Conservation (phyloP, 2,113 vertebrate genomes). For the Oncorhynchus masou region DNA sequence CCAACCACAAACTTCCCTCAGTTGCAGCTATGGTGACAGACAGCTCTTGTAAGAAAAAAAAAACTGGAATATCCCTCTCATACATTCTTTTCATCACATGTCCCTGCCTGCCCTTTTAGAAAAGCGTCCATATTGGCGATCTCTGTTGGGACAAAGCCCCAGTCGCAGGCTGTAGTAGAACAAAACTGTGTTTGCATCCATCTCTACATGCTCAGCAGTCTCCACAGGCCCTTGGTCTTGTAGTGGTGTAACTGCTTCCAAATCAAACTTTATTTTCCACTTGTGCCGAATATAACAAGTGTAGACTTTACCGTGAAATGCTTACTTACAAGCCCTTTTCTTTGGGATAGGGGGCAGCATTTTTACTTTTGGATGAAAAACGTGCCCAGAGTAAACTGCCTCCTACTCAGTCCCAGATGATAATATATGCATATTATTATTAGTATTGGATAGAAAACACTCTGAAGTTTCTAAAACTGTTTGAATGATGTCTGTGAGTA, state of each 20-base stretch:
- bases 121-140: conserved; percentile 43
- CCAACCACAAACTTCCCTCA: conserved; percentile 48
- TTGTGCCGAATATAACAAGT: too few species aligned
- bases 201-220: conserved; percentile 13
- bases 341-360: too few species aligned
- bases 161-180: conserved; percentile 21
- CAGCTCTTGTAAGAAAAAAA: conserved; percentile 18
- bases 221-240: conserved; percentile 28
- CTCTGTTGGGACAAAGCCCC: background rate
- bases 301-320: too few species aligned
- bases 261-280: too few species aligned
- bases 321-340: too few species aligned
- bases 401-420: too few species aligned
- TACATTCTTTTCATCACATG: conserved; percentile 27
- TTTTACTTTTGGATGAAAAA: too few species aligned
- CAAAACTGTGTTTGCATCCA: conserved; percentile 21
- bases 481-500: too few species aligned
- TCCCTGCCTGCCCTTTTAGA: conserved; percentile 26
- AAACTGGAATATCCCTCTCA: conserved; percentile 50
- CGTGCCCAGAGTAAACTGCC: too few species aligned
- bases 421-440: too few species aligned
- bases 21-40: conserved; percentile 33
- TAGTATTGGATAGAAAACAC: too few species aligned
- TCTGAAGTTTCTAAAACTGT: too few species aligned
- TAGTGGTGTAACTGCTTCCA: conserved; percentile 1